A percentile compares a stretch with the other conserved stretches of the same genome.
Conservation (phyloP, 2,888 invertebrate species). For the Carterocephalus palaemon region DNA sequence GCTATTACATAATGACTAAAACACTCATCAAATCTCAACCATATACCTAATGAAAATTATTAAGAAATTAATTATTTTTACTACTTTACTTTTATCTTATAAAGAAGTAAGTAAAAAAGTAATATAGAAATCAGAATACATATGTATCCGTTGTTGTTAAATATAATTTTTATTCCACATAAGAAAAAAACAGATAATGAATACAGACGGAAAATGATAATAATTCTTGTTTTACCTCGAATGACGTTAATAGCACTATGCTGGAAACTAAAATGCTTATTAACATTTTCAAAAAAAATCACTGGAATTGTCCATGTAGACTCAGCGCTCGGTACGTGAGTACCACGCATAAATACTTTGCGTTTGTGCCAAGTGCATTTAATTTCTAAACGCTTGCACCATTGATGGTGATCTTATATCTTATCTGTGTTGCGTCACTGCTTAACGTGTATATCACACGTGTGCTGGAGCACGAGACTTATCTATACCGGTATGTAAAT, state of each 20-base stretch:
- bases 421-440: conserved; percentile 32
- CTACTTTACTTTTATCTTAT: too few relatives aligned
- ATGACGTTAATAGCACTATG: conserved; percentile 1
- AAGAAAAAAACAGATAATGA: too few relatives aligned
- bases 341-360: conserved; percentile 5
- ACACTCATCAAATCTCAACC: too few relatives aligned
- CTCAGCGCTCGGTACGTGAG: background rate
- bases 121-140: too few relatives aligned
- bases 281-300: background rate
- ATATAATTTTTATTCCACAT: too few relatives aligned
- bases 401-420: conserved; percentile 28
- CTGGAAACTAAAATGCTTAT: conserved; percentile 2
- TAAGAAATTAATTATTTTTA: too few relatives aligned
- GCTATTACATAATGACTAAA: too few relatives aligned
- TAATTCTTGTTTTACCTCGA: conserved; percentile 15
- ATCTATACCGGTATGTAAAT: conserved; percentile 22
- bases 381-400: conserved; percentile 35
- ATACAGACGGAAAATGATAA: too few relatives aligned
- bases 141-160: too few relatives aligned
- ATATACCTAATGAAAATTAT: too few relatives aligned
- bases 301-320: conserved; percentile 5
- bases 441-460: conserved; percentile 27
- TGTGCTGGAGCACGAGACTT: conserved; percentile 16
- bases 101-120: too few relatives aligned
- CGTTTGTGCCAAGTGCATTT: conserved; percentile 26